A percentile compares a stretch with the other conserved stretches of the same genome.
Conservation (phyloP, 2,888 invertebrate genomes). For the Xestia rhomboidea region DNA sequence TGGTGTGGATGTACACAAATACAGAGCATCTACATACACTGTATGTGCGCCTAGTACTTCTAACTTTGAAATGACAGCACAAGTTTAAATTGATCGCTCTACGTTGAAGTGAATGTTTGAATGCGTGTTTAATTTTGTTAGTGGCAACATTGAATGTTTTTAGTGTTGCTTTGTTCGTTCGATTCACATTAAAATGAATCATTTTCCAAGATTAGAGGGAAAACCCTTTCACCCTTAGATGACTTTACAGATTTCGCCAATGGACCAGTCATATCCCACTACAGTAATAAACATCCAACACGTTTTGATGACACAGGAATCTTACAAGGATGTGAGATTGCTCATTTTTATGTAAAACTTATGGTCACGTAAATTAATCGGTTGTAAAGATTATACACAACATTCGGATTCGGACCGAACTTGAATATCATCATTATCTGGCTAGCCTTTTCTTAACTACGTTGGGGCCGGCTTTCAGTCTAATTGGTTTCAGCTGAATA, state of each 20-base stretch:
- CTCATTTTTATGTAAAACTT: background rate
- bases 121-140: slow-evolving; percentile 8
- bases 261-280: background rate
- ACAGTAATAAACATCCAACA: no score
- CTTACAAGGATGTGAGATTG: background rate
- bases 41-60: slow-evolving; percentile 26
- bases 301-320: background rate
- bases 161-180: slow-evolving; percentile 2
- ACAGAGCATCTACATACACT: slow-evolving; percentile 8
- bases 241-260: background rate
- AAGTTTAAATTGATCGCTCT: slow-evolving; percentile 40
- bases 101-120: slow-evolving; percentile 10
- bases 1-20: background rate
- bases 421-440: background rate
- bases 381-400: background rate
- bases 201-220: slow-evolving; percentile 8
- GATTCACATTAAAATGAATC: slow-evolving; percentile 36
- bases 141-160: background rate
- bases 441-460: background rate
- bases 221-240: background rate
- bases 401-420: background rate
- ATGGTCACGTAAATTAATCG: background rate
- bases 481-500: background rate
- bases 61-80: slow-evolving; percentile 10
- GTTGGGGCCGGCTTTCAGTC: background rate